Percentiles rank a stretch among this genome's conserved stretches.
phyloP scores from a whole-genome alignment of 92 coral and sea anemone genomes.

The Paramuricea clavata region DNA sequence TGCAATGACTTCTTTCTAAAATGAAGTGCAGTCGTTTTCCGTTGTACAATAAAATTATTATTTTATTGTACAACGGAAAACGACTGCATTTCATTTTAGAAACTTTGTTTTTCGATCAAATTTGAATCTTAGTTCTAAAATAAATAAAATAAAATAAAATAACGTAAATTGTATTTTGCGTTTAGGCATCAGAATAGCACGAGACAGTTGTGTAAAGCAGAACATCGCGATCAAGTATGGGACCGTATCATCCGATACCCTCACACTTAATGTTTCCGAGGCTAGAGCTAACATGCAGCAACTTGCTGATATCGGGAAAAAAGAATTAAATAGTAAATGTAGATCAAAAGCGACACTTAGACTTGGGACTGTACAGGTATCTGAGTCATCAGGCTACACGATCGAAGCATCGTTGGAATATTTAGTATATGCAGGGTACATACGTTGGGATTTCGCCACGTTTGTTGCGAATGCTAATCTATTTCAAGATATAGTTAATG shows the following conservation, averaged over 20 bases:
- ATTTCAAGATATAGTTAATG: constrained; percentile 18
- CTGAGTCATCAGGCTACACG: neutral
- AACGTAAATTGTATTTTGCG: neutral
- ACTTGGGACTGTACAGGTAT: constrained; percentile 47
- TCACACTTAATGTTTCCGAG: constrained; percentile 6
- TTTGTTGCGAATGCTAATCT: constrained; percentile 36
- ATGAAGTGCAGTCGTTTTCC: too few species aligned
- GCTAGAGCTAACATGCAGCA: constrained; percentile 49
- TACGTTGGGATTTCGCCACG: constrained; percentile 23
- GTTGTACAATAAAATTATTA: too few species aligned
- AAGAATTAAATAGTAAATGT: constrained; percentile 7
- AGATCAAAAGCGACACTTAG: constrained; percentile 32
- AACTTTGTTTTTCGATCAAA: too few species aligned
- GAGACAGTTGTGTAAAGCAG: constrained; percentile 38
- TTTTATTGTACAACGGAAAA: too few species aligned
- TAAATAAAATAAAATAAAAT: too few species aligned
- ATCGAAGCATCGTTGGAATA: constrained; percentile 40
- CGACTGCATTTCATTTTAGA: too few species aligned
- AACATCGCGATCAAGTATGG: constrained; percentile 52
- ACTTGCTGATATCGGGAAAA: constrained; percentile 18
- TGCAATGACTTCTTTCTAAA: too few species aligned
- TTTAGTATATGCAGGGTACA: neutral
- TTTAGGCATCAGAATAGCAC: neutral
- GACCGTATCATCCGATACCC: constrained; percentile 27
- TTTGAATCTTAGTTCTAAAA: too few species aligned